Conservation (phyloP, 2,113 vertebrate genomes). For the Rafetus swinhoei region DNA sequence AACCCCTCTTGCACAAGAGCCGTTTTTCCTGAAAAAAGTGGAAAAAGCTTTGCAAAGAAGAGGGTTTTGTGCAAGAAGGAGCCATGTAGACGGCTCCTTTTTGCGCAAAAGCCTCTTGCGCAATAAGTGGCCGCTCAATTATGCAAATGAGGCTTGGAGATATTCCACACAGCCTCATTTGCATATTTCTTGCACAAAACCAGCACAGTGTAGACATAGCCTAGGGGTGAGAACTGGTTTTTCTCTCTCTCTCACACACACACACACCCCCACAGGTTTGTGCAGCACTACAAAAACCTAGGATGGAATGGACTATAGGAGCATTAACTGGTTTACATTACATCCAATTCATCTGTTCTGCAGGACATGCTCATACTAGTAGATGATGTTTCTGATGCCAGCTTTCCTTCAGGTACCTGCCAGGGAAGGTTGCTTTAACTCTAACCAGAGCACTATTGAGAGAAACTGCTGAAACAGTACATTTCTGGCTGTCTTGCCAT, state of each 20-base stretch:
- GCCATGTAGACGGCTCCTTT: no score
- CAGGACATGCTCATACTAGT: not conserved
- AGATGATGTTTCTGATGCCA: not conserved
- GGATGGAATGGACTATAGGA: fast-evolving
- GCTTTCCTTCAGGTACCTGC: not conserved
- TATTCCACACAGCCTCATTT: no score
- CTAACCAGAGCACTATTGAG: not conserved
- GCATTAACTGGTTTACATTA: not conserved
- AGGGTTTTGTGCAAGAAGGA: no score
- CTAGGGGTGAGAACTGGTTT: not conserved
- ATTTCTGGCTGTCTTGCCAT: not conserved
- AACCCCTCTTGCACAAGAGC: no score
- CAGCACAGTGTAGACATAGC: no score
- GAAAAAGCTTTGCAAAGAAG: no score
- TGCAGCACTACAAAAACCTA: no score
- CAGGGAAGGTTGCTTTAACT: not conserved
- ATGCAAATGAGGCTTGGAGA: no score
- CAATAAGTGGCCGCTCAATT: no score
- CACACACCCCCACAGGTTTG: fast-evolving
- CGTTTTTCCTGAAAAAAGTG: no score
- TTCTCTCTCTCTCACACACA: not conserved
- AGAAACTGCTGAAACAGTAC: not conserved
- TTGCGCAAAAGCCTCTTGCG: no score
- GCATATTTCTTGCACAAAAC: no score
- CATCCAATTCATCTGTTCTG: not conserved